Conservation (phyloP, 2,888 invertebrate genomes). For the Drosophila histrio region DNA sequence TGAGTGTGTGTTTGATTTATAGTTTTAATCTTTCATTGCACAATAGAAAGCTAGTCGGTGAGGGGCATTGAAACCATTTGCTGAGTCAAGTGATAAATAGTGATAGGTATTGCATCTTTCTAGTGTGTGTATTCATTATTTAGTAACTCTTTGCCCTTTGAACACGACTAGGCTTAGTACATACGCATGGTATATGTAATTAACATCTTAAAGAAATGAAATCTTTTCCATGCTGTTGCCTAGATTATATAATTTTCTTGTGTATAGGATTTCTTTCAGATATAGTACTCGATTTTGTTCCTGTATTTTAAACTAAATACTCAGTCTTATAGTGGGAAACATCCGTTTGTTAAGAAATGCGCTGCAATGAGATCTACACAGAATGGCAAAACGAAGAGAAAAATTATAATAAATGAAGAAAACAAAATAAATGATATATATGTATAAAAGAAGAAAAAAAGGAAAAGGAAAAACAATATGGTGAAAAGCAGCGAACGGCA, state of each 20-base stretch:
- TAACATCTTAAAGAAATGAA: constrained; percentile 13
- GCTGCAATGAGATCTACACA: constrained; percentile 79
- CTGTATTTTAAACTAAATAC: constrained; percentile 82
- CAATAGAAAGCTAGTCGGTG: constrained; percentile 37
- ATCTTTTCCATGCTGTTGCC: constrained; percentile 13
- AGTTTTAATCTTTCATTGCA: constrained; percentile 3
- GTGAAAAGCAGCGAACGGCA: constrained; percentile 63
- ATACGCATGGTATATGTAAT: constrained; percentile 1
- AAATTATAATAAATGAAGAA: constrained; percentile 26
- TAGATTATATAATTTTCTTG: constrained; percentile 17
- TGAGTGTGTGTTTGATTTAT: background rate
- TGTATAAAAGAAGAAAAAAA: constrained; percentile 15
- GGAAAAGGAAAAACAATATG: constrained; percentile 56
- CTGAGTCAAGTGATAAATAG: constrained; percentile 34
- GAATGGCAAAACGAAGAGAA: constrained; percentile 25
- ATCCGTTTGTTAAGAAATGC: constrained; percentile 84
- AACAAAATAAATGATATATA: constrained; percentile 22
- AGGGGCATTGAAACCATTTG: constrained; percentile 65
- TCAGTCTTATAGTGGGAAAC: constrained; percentile 84
- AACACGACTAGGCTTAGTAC: constrained; percentile 46
- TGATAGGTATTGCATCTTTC: constrained; percentile 20
- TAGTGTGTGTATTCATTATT: constrained; percentile 5
- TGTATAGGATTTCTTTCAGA: constrained; percentile 22
- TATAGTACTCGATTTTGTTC: constrained; percentile 19
- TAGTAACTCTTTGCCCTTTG: constrained; percentile 54